Evolutionary conservation across 2,797 vertebrate genomes (phyloP), one percentile per base, ranked within the genome.

Genomic region (Hozukius guyotensis): DNA sequence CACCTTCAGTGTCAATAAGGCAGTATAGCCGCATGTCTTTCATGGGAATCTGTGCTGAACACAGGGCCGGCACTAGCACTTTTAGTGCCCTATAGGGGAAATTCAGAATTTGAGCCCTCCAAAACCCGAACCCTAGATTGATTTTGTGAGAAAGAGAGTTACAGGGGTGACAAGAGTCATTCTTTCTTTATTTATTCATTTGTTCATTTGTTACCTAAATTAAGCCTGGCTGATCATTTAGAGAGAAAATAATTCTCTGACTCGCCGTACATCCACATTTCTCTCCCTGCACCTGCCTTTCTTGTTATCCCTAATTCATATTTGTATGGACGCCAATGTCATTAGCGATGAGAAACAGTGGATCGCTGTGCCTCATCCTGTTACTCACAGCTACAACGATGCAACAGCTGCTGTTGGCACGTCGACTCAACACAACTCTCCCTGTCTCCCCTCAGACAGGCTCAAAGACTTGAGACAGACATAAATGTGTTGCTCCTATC

Each of bases 371-470:
- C 72, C 79, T 89, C 81, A 65, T 90, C 88, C 69, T 82, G 77
- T 88, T 85, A 84, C 89, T 81, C 84, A 73, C 80, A 78, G 81
- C 77, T 66, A 64, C 81, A 77, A 49, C 8, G 56, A 74, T 66
- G 29, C 65, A 69, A 69, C 89, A 92, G 84, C 86, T 92, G 90
- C 75, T 36, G 70, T 20, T 81, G 73, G 80, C 76, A 74, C 68
- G 29, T 71, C n/a, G 31, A 66, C 77, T 76, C 65, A 59, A 24
- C 24, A 18, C 29, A 68, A 25, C 24, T 53, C 9, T n/a, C 8
- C 24, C 61, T 9, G 11, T 52, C 38, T 32, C 73, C 52, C 4
- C 12, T 24, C 46, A 56, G 49, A 71, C 38, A 38, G 24, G n/a
- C 64, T 72, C 60, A 27, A n/a, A 88, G 14, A 75, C 59, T 56